Base-by-base conservation (phyloP, 2,113 vertebrate species). In the Strigops habroptila region DNA sequence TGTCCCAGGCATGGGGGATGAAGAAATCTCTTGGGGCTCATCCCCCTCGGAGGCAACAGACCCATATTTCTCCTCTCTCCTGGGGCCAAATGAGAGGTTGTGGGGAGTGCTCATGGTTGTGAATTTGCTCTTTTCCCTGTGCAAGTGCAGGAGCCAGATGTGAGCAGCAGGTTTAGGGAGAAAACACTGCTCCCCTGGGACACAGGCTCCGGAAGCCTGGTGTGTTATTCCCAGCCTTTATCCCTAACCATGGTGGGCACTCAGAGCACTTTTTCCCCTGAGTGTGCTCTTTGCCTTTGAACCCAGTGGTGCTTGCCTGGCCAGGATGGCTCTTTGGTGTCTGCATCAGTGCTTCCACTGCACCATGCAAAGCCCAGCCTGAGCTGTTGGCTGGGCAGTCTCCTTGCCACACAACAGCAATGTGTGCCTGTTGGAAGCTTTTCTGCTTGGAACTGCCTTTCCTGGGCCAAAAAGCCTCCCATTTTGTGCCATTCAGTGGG, bases 51-150 rank as follows among this genome's bases (percentile, higher is more conserved):
- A 0, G 77, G 60, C 60, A 39, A 7, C 55, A 44, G 35, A 31
- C 22, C 59, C 23, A 49, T 22, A 27, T n/a, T 65, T 14, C 24
- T 91, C 4, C 52, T 44, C 39, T 64, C 24, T 3, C 0, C 77
- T 55, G 39, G 37, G 35, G 18, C 67, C 33, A 1, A 43, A 84
- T 84, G 55, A 93, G 53, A 17, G 30, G 31, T 31, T 63, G 14
- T 1, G 1, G 25, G 41, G n/a, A 28, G 14, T 16, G 67, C 57
- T 76, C 35, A 8, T 0, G 0, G 55, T 73, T 10, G 0, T 60
- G 63, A 88, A 23, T 33, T 62, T 14, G 5, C 24, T 87, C 33
- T 24, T 88, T 33, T 74, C 63, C 24, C 33, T 80, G 31, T 59
- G 1, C 25, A 11, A 65, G 28, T 48, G 67, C 25, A 22, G 44